These are phyloP conservation scores for Phyllotreta striolata DNA, from an alignment of 2,888 invertebrate genomes.

Conservation along the genomic window DNA sequence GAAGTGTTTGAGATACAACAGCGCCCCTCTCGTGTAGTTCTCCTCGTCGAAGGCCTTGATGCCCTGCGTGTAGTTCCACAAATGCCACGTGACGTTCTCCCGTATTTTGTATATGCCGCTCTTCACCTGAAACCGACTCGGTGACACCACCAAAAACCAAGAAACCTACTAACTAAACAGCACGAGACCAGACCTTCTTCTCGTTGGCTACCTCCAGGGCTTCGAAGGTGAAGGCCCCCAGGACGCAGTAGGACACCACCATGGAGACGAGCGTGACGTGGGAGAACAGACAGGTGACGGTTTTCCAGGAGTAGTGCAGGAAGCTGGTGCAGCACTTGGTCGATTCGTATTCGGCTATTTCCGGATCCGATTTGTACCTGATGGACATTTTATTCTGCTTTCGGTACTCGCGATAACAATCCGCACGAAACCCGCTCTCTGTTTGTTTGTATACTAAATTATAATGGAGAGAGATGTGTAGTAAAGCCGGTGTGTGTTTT, in stretches of 20 bases:
- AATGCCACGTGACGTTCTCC: slow-evolving; percentile 76
- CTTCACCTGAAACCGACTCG: slow-evolving; percentile 72
- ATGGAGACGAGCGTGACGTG: slow-evolving; percentile 87
- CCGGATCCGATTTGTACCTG: slow-evolving; percentile 55
- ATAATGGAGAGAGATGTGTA: slow-evolving; percentile 5
- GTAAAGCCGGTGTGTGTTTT: slow-evolving; percentile 23
- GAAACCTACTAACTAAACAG: slow-evolving; percentile 3
- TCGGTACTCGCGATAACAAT: neutral
- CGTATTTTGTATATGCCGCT: slow-evolving; percentile 76
- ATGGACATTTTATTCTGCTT: slow-evolving; percentile 47
- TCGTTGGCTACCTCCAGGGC: slow-evolving; percentile 79
- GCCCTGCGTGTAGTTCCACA: slow-evolving; percentile 77
- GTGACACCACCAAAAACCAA: too few relatives aligned
- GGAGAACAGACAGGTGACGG: slow-evolving; percentile 85
- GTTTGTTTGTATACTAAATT: slow-evolving; percentile 15
- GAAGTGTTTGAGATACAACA: slow-evolving; percentile 66
- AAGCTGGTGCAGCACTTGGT: slow-evolving; percentile 65
- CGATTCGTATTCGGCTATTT: slow-evolving; percentile 51
- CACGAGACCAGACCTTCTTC: slow-evolving; percentile 68
- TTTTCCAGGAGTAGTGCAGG: slow-evolving; percentile 78
- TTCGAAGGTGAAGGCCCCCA: slow-evolving; percentile 87
- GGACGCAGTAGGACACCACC: slow-evolving; percentile 89
- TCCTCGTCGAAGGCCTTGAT: slow-evolving; percentile 73
- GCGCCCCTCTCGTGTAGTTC: slow-evolving; percentile 82
- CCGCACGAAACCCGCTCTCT: slow-evolving; percentile 11